Evolutionary conservation across 1,140 invertebrate species (phyloP).

Genomic region (Microplitis mediator): DNA sequence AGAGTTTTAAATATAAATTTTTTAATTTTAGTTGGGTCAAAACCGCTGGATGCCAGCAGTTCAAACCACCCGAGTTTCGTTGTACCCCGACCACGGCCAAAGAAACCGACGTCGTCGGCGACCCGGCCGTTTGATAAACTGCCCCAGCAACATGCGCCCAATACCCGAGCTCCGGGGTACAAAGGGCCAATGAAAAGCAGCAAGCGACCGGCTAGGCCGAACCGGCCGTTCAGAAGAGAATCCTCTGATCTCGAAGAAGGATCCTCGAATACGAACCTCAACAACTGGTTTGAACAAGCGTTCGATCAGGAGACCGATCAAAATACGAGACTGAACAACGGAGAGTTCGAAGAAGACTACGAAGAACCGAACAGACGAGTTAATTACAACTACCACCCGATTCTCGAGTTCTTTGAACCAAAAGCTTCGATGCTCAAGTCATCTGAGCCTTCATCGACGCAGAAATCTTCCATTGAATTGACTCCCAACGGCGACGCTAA

Average conservation of each 20-base stretch:
- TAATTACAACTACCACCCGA: constrained; percentile 85
- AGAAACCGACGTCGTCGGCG: constrained; percentile 38
- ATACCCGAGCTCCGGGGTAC: constrained; percentile 58
- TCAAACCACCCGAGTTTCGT: constrained; percentile 38
- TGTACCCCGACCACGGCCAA: constrained; percentile 41
- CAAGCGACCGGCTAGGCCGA: constrained; percentile 44
- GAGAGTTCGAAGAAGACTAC: constrained; percentile 54
- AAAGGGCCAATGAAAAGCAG: constrained; percentile 47
- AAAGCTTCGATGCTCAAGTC: constrained; percentile 57
- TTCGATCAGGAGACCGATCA: constrained; percentile 46
- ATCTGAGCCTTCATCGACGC: constrained; percentile 30
- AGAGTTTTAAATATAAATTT: constrained; percentile 8
- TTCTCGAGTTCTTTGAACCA: constrained; percentile 81
- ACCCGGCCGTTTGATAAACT: constrained; percentile 55
- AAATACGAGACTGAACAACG: constrained; percentile 46
- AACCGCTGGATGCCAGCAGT: constrained; percentile 41
- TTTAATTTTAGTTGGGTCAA: constrained; percentile 20
- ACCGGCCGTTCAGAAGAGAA: constrained; percentile 54
- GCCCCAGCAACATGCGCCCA: constrained; percentile 58
- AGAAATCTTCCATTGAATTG: constrained; percentile 17
- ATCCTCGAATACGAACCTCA: constrained; percentile 21
- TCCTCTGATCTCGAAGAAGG: constrained; percentile 47
- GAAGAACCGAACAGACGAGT: constrained; percentile 64
- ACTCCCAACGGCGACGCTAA: constrained; percentile 33
- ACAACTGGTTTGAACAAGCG: constrained; percentile 38